phyloP scores from a whole-genome alignment of 2,888 invertebrate species.

The Chrysina gloriosa region DNA sequence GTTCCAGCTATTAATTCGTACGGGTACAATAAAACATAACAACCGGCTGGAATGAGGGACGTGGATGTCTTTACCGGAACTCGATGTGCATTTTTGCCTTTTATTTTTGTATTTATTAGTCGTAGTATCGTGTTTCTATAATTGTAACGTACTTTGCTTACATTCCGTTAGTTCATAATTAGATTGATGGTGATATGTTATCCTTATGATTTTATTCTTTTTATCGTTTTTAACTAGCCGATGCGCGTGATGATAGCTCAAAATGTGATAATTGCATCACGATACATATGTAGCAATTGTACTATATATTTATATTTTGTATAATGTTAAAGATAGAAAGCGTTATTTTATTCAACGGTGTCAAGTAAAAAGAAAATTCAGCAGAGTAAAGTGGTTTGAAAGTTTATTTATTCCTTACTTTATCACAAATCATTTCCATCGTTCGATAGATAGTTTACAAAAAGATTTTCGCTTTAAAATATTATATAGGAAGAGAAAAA shows the following conservation, averaged over 20 bases:
- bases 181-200: slow-evolving; percentile 33
- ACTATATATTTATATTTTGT: slow-evolving; percentile 14
- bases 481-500: no score
- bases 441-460: no score
- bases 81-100: background rate
- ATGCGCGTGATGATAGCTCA: slow-evolving; percentile 12
- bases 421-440: no score
- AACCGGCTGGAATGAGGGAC: background rate
- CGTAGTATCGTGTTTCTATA: background rate
- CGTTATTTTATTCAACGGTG: background rate
- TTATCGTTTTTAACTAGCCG: background rate
- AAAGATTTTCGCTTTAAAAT: no score
- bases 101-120: slow-evolving; percentile 20
- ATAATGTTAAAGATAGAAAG: background rate
- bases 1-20: slow-evolving; percentile 70
- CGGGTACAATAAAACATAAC: slow-evolving; percentile 74
- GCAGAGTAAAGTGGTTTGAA: no score
- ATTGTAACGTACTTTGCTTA: background rate
- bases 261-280: slow-evolving; percentile 30
- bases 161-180: slow-evolving; percentile 27
- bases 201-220: slow-evolving; percentile 5
- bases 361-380: no score
- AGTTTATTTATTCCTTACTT: no score
- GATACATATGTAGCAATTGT: background rate
- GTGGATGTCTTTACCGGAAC: background rate